phyloP scores from a whole-genome alignment of 2,888 invertebrate genomes.

The Acleris emargana region DNA sequence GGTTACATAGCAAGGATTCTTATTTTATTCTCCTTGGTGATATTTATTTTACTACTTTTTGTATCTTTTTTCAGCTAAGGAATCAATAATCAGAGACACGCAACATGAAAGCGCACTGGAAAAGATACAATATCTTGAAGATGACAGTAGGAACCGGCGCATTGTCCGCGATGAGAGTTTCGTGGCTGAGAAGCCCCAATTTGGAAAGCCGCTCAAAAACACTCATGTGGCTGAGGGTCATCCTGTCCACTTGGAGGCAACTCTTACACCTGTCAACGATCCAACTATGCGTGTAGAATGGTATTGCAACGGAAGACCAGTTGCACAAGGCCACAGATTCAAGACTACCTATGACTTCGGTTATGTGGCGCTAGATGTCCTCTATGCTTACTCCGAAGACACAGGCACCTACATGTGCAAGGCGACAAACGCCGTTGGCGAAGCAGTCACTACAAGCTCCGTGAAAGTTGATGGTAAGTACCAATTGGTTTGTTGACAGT shows the following conservation, averaged over 20 bases:
- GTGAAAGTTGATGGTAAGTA: conserved; percentile 92
- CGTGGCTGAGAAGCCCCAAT: conserved; percentile 93
- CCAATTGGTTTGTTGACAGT: neutral
- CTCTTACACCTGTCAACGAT: conserved; percentile 98
- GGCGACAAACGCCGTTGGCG: conserved; percentile 97
- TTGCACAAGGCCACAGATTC: conserved; percentile 97
- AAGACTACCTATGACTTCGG: conserved; percentile 99
- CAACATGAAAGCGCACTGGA: conserved; percentile 96
- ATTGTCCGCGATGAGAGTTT: conserved; percentile 89
- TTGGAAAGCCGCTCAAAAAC: conserved; percentile 94
- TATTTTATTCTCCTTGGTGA: neutral
- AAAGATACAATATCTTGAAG: conserved; percentile 96
- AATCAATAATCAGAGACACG: conserved; percentile 93
- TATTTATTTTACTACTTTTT: conserved; percentile 3
- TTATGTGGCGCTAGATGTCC: conserved; percentile 97
- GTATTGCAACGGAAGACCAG: conserved; percentile 97
- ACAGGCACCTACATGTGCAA: conserved; percentile 98
- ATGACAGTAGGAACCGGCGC: conserved; percentile 90
- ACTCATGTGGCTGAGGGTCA: conserved; percentile 93
- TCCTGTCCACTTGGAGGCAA: conserved; percentile 96
- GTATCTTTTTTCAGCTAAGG: conserved; percentile 84
- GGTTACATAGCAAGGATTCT: too few relatives aligned
- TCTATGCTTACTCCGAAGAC: conserved; percentile 98
- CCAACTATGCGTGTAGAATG: conserved; percentile 99
- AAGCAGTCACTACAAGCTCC: conserved; percentile 96